Evolutionary conservation across 1,140 invertebrate species (phyloP), one percentile per base, ranked within the genome.

Genomic region (Lysiphlebus fabarum): DNA sequence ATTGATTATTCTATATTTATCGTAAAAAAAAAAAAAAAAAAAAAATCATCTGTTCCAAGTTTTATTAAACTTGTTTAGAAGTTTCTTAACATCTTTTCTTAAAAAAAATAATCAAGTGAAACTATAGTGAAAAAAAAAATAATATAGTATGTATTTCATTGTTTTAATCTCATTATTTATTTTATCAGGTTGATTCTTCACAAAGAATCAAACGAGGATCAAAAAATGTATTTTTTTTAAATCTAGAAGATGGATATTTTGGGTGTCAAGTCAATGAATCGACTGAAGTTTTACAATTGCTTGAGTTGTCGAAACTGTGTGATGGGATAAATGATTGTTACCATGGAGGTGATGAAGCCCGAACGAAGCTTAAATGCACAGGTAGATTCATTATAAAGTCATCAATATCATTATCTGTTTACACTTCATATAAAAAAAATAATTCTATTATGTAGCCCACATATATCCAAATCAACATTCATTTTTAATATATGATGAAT

Each of bases 241-340:
- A 96, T 82, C 85, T 96, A 78, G 93, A 96, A 85, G 93, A 96
- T 83, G 94, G 94, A 68, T 96, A 93, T 80, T 97, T 97, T 81
- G 94, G 92, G 64, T 97, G 94, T 82, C 94, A 97, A 85, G 92
- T 96, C 60, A 97, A 97, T 83, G 91, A 93, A 81, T 95, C 93
- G 56, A 92, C 89, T 67, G 92, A 96, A 79, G 88, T 96, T 70
- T 83, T 97, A 72, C 93, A 96, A 84, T 83, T 96, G 68, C 93
- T 94, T 82, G 91, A 96, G 85, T 82, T 97, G 70, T 95, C 93
- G 54, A 93, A 92, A 83, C 84, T 97, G 68, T 97, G 94, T 81
- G 93, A 97, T 82, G 90, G 91, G 64, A 83, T 85, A 63, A 85
- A 87, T 63, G 91, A 97, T 73, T 97, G 94, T 81, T 97, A 87